Evolutionary conservation across 2,797 vertebrate species (phyloP), one percentile per base, ranked within the genome.

Genomic region (Platyrinchus mystaceus): DNA sequence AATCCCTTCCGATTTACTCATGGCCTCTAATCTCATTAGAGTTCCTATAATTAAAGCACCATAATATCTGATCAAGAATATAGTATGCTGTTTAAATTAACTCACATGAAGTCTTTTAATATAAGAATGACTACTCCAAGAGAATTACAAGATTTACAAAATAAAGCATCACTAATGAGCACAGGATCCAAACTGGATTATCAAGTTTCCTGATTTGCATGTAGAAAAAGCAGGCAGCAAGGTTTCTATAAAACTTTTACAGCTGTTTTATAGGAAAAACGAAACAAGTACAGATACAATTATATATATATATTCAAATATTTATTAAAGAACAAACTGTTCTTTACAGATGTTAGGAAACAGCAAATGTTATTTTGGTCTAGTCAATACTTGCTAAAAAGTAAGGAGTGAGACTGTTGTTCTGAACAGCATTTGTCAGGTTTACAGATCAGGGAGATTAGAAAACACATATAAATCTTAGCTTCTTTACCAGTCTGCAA

Each of bases 31-130:
- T 91, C 79, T 90, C 73, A 81, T 90, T 93, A 86, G 43, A 78
- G 50, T 44, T 94, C 91, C 85, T 95, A 71, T 86, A 88, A 91
- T 86, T 95, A 96, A 95, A 88, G 85, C 36, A 64, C 37, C 64
- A 68, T 59, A 80, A 60, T 64, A 91, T 81, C 89, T 88, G 62
- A 92, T 58, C 2, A 6, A 87, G 58, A 76, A 90, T 79, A 84
- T 5, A 70, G 64, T 30, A 83, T 13, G 12, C n/a, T 56, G 39
- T 69, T 74, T 74, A 96, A 94, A 77, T 88, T 86, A 87, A 90
- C 49, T 80, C 53, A 78, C 11, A 4, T 12, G 0, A 66, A 94
- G 59, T 36, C 28, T 60, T 90, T 85, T 70, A 81, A 56, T 52
- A 2, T 17, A 92, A 75, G 63, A 86, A 93, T 41, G 44, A 81